These are phyloP conservation scores for Cromileptes altivelis DNA, from an alignment of 2,113 vertebrate genomes.

Conservation along the genomic window DNA sequence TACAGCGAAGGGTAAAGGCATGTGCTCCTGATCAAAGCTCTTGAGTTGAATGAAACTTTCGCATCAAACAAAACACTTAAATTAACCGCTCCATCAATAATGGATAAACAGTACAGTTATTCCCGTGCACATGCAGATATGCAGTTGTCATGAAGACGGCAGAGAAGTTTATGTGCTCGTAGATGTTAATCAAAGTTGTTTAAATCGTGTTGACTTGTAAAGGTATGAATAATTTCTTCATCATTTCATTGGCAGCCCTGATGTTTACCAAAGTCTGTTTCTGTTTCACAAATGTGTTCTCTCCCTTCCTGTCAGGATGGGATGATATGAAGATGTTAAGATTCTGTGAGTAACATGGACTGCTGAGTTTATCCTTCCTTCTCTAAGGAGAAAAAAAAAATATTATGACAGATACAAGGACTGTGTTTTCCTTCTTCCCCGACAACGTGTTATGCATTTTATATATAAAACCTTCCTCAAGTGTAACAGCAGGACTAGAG, in stretches of 20 bases:
- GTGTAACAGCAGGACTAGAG: conserved; percentile 29
- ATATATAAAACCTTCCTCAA: conserved; percentile 37
- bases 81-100: conserved; percentile 18
- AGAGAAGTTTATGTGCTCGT: neutral
- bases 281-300: conserved; percentile 24
- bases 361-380: conserved; percentile 55
- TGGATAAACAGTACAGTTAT: conserved; percentile 8
- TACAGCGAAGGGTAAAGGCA: conserved; percentile 69
- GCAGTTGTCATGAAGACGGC: neutral
- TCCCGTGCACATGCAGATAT: neutral
- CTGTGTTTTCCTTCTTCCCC: conserved; percentile 46
- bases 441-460: conserved; percentile 53
- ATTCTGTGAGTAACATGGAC: conserved; percentile 54
- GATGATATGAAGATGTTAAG: conserved; percentile 61
- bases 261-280: neutral
- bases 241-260: conserved; percentile 1
- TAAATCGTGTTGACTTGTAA: conserved; percentile 4
- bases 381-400: conserved; percentile 39
- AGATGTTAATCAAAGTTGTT: conserved; percentile 17
- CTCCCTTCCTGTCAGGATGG: conserved; percentile 33
- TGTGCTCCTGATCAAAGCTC: conserved; percentile 62
- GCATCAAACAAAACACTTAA: conserved; percentile 49
- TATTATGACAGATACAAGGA: conserved; percentile 57
- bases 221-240: conserved; percentile 12
- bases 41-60: conserved; percentile 45